Evolutionary conservation across 1,140 invertebrate genomes (phyloP), one percentile per base, ranked within the genome.

Genomic region (Cyphomyrmex costatus): DNA sequence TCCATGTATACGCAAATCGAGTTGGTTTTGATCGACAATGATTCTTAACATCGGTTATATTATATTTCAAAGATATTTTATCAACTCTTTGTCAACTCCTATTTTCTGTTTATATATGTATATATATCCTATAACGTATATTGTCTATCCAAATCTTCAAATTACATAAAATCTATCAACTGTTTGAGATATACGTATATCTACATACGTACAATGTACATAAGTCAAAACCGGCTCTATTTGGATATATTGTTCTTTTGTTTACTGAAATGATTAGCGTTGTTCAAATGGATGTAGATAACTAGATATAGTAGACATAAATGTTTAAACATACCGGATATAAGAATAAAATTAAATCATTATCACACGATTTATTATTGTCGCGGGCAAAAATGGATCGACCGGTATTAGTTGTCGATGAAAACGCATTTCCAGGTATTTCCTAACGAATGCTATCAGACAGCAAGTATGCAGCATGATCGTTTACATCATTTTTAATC

Each of bases 401-500:
- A 61, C 36, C 5, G 53, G 36, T 66, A 83, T 83, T 83, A 83
- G 68, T 36, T 74, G 53, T 46, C 56, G 19, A 27, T 14, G 36
- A 61, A 60, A 56, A 83, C 60, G 68, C 14, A 68, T 83, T 83
- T 73, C 24, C 68, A 83, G 56, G 27, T 74, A 83, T 83, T 73
- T 73, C 36, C 36, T 83, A 83, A 83, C 79, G 53, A 83, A 74
- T 51, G 79, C 79, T 82, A 82, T 53, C 79, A 83, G 66, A 83
- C 74, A 42, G 79, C 42, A 83, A 83, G 68, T 73, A 83, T 61
- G 53, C 74, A 51, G 49, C 58, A 56, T 49, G 58, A 30, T 49
- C 56, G 46, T 58, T 86, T 89, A 89, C 73, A 89, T 85, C 83
- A 60, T 89, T 89, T 89, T 89, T 89, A 89, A 89, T 89, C 85